Evolutionary conservation across 2,797 vertebrate species (phyloP), one percentile per base, ranked within the genome.

Genomic region (Eulemur albifrons): DNA sequence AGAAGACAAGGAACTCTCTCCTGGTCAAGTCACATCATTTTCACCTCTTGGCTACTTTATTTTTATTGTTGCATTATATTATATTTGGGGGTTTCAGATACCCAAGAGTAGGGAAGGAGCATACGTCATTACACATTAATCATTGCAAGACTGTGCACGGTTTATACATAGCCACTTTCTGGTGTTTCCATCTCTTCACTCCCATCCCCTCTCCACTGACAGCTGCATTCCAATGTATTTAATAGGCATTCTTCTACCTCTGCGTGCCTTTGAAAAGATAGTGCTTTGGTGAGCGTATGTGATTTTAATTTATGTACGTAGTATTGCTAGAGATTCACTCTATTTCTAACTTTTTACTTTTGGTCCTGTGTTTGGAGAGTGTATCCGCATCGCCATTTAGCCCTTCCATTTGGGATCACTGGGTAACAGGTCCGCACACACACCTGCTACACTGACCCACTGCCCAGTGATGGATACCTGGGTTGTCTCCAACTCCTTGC

Each of bases 391-490:
- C 7, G 65, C 57, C 15, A 11, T 5, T 14, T 13, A 14, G 13
- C 11, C 30, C 43, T 76, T 63, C 30, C 27, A 1, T 4, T 6
- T 0, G 48, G 21, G 63, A 61, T 18, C 63, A 15, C 82, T 13
- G 1, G 6, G 4, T 32, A 4, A 30, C 0, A 15, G 32, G 2
- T 32, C 35, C 9, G 18, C 12, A 69, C 35, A 13, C 0, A 0
- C 40, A 20, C 30, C 15, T 21, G 17, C 1, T 5, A 12, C 40
- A 20, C 2, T 1, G 7, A 40, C 57, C 65, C 25, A 45, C 45
- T 25, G 67, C 25, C 84, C 77, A 5, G 5, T 25, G 30, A 25
- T 35, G 59, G 17, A 2, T 10, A 15, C 6, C 57, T 13, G 23
- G 12, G 38, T 21, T 38, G 21, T 9, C 13, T 45, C 38, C n/a